Evolutionary conservation across 2,888 invertebrate species (phyloP).

Genomic region (Thecophora atra): DNA sequence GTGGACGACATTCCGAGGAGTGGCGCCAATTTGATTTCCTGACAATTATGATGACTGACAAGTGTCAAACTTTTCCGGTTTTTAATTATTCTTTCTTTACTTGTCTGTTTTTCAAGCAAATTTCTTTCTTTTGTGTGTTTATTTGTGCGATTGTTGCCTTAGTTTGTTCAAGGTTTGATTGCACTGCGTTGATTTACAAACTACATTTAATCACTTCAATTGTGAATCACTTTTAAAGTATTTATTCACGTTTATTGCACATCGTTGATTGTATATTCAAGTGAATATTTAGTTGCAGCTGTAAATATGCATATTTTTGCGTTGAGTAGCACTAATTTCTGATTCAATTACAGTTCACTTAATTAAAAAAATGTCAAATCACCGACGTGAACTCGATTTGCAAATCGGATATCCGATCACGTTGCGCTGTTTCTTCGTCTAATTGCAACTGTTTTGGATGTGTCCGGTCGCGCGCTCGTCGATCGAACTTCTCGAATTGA

Average conservation of each 20-base stretch:
- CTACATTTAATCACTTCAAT: neutral
- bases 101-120: too few relatives aligned
- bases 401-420: slow-evolving; percentile 31
- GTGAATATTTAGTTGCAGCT: neutral
- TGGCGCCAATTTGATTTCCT: slow-evolving; percentile 55
- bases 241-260: neutral
- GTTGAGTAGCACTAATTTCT: neutral
- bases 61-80: neutral
- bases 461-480: slow-evolving; percentile 34
- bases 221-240: neutral
- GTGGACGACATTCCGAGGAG: slow-evolving; percentile 60
- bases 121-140: too few relatives aligned
- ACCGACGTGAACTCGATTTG: slow-evolving; percentile 17
- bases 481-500: slow-evolving; percentile 58
- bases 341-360: slow-evolving; percentile 28
- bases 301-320: neutral
- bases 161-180: too few relatives aligned
- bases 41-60: neutral
- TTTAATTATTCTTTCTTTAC: neutral
- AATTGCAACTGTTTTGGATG: slow-evolving; percentile 20
- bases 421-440: neutral
- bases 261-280: slow-evolving; percentile 23
- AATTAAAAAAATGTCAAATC: slow-evolving; percentile 32
- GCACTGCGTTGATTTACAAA: neutral
- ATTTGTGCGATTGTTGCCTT: too few relatives aligned